These are phyloP conservation scores for Pinna nobilis DNA, from an alignment of 1,140 invertebrate species.

Conservation along the genomic window DNA sequence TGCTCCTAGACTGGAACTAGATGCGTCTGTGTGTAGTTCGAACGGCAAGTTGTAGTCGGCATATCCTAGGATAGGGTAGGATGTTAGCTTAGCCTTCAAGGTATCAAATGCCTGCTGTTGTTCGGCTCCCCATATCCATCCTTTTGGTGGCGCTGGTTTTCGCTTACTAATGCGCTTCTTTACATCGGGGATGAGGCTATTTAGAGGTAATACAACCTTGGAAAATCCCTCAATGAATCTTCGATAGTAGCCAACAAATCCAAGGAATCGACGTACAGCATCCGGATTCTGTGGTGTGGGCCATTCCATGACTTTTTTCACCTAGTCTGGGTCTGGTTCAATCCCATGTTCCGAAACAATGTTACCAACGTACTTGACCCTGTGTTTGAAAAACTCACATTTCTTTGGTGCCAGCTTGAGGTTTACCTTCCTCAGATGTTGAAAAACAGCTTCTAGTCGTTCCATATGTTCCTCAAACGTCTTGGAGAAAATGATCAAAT, in stretches of 20 bases:
- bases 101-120: conserved; percentile 39
- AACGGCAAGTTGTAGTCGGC: conserved; percentile 36
- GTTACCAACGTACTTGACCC: conserved; percentile 54
- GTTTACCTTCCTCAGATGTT: conserved; percentile 39
- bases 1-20: conserved; percentile 50
- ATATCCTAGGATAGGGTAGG: conserved; percentile 39
- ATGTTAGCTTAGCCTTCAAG: conserved; percentile 28
- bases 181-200: not conserved
- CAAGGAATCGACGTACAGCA: conserved; percentile 35
- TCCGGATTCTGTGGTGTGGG: conserved; percentile 15
- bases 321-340: conserved; percentile 33
- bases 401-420: conserved; percentile 42
- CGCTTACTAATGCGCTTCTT: not conserved
- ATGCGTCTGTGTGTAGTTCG: conserved; percentile 50
- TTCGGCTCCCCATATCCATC: conserved; percentile 36
- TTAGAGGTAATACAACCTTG: conserved; percentile 21
- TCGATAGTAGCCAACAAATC: conserved; percentile 42
- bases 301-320: conserved; percentile 19
- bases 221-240: conserved; percentile 22
- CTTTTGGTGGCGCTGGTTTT: conserved; percentile 1
- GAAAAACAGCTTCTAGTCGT: conserved; percentile 53
- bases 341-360: conserved; percentile 31
- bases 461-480: conserved; percentile 34
- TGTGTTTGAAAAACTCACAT: conserved; percentile 34
- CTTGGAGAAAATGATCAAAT: conserved; percentile 41